phyloP scores from a whole-genome alignment of 2,888 invertebrate species.

The Melikaiella ostensackeni region DNA sequence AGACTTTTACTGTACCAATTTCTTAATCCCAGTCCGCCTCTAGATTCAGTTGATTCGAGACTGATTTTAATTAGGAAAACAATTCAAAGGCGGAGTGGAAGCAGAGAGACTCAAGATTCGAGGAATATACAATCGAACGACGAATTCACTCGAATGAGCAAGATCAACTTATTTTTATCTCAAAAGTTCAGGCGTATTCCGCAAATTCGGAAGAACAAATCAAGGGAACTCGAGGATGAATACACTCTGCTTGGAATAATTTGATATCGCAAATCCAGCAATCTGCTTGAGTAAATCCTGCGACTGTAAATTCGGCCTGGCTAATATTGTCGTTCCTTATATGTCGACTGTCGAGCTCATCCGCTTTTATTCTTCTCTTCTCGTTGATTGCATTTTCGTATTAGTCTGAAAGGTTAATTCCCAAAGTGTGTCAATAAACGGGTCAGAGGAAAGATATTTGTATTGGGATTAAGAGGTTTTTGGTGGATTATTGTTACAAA shows the following conservation, averaged over 20 bases:
- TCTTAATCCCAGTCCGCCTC: too few relatives aligned
- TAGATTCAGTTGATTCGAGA: neutral
- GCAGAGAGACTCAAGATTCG: neutral
- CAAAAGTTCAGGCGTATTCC: constrained; percentile 31
- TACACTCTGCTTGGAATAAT: constrained; percentile 3
- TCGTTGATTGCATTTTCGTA: constrained; percentile 16
- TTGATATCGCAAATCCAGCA: constrained; percentile 26
- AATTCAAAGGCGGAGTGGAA: neutral
- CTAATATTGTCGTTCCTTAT: constrained; percentile 1
- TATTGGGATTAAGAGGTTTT: neutral
- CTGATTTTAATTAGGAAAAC: constrained; percentile 2
- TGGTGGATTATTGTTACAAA: neutral
- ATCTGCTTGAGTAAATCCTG: constrained; percentile 28
- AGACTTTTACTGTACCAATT: too few relatives aligned
- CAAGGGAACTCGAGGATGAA: constrained; percentile 20
- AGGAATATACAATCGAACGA: constrained; percentile 20
- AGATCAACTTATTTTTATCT: constrained; percentile 29
- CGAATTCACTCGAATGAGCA: neutral
- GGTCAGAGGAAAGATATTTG: neutral
- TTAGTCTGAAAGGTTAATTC: constrained; percentile 10
- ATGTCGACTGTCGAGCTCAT: neutral
- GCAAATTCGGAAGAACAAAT: constrained; percentile 31
- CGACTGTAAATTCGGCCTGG: neutral
- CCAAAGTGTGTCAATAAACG: constrained; percentile 2
- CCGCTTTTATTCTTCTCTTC: constrained; percentile 6